These are phyloP conservation scores for Rhamnusium bicolor DNA, from an alignment of 2,888 invertebrate genomes.

Conservation along the genomic window DNA sequence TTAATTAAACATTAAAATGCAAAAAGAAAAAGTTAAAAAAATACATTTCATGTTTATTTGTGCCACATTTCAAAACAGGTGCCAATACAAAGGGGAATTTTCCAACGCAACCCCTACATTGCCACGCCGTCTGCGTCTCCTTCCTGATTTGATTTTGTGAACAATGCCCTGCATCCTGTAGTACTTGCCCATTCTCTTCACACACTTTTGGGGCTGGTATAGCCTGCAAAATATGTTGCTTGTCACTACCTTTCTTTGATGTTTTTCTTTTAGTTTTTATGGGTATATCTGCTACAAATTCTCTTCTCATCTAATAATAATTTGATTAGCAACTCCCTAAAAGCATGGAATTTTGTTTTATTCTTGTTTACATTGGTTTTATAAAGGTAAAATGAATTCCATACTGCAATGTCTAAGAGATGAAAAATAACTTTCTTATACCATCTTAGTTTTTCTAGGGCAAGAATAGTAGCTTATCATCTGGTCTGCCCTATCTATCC, in stretches of 20 bases:
- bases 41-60: no score
- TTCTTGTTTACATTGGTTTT: neutral
- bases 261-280: no score
- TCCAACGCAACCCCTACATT: no score
- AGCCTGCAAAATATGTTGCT: neutral
- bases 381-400: slow-evolving; percentile 27
- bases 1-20: neutral
- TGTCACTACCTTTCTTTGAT: neutral
- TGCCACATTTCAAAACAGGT: no score
- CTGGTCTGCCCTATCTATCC: slow-evolving; percentile 45
- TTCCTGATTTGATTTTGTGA: no score
- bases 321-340: neutral
- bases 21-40: neutral
- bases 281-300: no score
- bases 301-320: neutral
- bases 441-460: slow-evolving; percentile 45
- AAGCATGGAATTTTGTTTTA: neutral
- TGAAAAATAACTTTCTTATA: slow-evolving; percentile 41
- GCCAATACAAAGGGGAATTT: no score
- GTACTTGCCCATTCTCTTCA: no score
- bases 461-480: slow-evolving; percentile 39
- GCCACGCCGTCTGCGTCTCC: no score
- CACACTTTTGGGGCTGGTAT: neutral
- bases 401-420: slow-evolving; percentile 38
- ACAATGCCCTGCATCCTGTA: no score